Evolutionary conservation across 2,888 invertebrate genomes (phyloP), one percentile per base, ranked within the genome.

Genomic region (Euproctis similis): DNA sequence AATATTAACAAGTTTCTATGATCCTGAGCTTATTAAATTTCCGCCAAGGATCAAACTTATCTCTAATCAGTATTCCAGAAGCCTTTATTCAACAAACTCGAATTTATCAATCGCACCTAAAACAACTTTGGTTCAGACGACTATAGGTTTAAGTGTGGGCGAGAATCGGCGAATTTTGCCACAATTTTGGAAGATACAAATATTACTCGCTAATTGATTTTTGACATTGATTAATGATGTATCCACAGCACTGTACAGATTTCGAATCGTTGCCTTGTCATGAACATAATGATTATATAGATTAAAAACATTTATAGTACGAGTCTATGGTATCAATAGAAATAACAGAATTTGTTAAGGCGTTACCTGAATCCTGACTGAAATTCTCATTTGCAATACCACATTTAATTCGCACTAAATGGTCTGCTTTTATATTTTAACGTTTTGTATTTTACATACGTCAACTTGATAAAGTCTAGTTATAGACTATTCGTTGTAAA

Each of bases 251-350:
- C 28, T 39, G 30, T 34, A 28, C 14, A 26, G 28, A n/a, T 12
- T 21, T 39, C 46, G 47, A 52, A 62, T 58, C 59, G 56, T 58
- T 46, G 48, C 53, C 52, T 42, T 56, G 52, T 47, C 59, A 45
- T 49, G 47, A 59, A 61, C 56, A 58, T 62, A 59, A 59, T 56
- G 53, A 62, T 59, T 62, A 63, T 41, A 44, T 41, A 38, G 39
- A 32, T 36, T 38, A 36, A 31, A 30, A 10, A 31, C 36, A 30
- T 18, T 33, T 34, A 39, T 46, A 33, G 27, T 31, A 13, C 29
- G 23, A 17, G 10, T 25, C 31, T 30, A 8, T 27, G 10, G 32
- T 21, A 12, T 30, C 22, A 31, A 39, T 8, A 32, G 34, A 37
- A 28, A 31, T 21, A 17, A 5, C 24, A 3, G 3, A 24, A n/a